Percentiles rank a stretch among this genome's conserved stretches.
These are phyloP conservation scores for Callyntrura guangdongensis DNA, from an alignment of 2,888 invertebrate species.

Conservation along the genomic window DNA sequence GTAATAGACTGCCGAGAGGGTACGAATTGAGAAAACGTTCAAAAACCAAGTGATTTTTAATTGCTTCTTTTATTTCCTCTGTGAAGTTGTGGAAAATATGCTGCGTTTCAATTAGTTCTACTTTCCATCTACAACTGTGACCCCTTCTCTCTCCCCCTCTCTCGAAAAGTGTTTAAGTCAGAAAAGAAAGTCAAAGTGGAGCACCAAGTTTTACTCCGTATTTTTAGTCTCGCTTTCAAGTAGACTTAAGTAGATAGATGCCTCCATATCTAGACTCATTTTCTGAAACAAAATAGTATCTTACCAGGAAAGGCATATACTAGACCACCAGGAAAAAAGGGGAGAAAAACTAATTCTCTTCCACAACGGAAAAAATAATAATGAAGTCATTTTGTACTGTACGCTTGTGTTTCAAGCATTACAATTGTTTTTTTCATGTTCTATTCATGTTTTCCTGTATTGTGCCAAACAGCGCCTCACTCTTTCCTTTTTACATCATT, in stretches of 20 bases:
- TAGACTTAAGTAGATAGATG: neutral
- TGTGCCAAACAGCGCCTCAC: neutral
- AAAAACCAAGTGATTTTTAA: conserved; percentile 1
- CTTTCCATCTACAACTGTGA: neutral
- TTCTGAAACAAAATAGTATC: neutral
- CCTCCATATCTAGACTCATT: neutral
- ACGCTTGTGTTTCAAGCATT: conserved; percentile 2
- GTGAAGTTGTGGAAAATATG: neutral
- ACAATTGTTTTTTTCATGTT: neutral
- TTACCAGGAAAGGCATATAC: neutral
- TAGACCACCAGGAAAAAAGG: neutral
- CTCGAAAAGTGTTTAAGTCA: neutral
- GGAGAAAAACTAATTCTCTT: neutral
- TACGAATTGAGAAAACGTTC: neutral
- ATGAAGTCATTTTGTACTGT: conserved; percentile 14
- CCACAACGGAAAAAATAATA: neutral
- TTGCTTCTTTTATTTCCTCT: neutral
- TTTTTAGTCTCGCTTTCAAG: neutral
- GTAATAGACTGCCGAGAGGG: neutral
- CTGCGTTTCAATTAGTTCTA: conserved; percentile 3
- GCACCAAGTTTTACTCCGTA: too few relatives aligned
- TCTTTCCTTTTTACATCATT: neutral
- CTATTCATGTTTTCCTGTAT: neutral
- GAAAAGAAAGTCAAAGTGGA: neutral
- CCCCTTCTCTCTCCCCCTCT: neutral